phyloP scores from a whole-genome alignment of 2,797 vertebrate genomes.

The Leptodactylus fallax region DNA sequence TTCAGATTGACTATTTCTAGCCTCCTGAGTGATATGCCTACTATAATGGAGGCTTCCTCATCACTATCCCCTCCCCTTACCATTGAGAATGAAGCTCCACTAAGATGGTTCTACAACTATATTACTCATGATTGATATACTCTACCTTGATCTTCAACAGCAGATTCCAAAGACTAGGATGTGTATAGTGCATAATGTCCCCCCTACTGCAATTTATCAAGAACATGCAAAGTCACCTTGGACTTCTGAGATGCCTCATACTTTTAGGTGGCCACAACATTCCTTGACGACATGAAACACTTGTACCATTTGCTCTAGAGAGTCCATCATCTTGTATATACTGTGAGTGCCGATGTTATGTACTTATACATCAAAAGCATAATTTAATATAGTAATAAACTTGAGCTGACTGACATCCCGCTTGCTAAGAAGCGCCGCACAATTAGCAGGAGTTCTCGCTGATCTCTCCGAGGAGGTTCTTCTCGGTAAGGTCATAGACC shows the following conservation, averaged over 20 bases:
- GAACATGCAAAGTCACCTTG: not conserved
- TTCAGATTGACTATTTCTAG: too few relatives aligned
- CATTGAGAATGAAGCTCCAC: too few relatives aligned
- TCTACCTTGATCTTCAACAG: too few relatives aligned
- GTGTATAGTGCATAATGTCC: not conserved
- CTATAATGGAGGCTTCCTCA: too few relatives aligned
- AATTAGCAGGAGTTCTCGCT: slow-evolving; percentile 24
- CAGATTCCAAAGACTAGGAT: too few relatives aligned
- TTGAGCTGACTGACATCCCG: not conserved
- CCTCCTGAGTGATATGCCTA: too few relatives aligned
- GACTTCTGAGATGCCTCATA: not conserved
- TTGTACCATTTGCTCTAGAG: not conserved
- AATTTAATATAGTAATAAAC: slow-evolving; percentile 6
- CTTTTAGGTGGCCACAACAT: not conserved
- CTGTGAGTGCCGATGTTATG: not conserved
- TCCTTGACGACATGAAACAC: not conserved
- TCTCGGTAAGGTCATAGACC: slow-evolving; percentile 43
- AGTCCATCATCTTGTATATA: not conserved
- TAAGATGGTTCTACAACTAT: too few relatives aligned
- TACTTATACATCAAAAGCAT: not conserved
- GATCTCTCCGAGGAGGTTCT: slow-evolving; percentile 12
- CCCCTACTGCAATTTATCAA: not conserved
- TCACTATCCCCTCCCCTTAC: too few relatives aligned
- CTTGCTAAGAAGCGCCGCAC: not conserved
- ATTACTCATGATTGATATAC: too few relatives aligned